Base-by-base conservation (phyloP, 2,888 invertebrate species). In the Drepana falcataria region DNA sequence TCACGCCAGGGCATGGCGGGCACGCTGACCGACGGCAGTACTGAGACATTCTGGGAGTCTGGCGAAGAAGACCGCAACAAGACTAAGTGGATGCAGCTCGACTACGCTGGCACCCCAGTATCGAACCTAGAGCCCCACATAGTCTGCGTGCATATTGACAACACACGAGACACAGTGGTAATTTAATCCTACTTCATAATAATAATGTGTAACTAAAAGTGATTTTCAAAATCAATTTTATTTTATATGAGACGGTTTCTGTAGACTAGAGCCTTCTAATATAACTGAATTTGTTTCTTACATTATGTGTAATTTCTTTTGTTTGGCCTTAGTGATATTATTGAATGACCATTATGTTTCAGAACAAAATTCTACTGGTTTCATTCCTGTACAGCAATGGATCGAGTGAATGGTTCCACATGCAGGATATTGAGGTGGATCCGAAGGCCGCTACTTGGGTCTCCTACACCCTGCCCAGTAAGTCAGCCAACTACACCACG, bases 41-140 rank as follows among this genome's bases (percentile, higher is more conserved):
- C 98, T 0, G 99, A 99, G 82, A 99, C 99, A 0, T 99, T 99
- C 87, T 99, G 99, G 99, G 99, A 99, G 87, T 98, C 98, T 47
- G 98, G 98, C 0, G 99, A 99, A 72, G 99, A 99, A 75, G 99
- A 99, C 85, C 92, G 96, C 56, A 98, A 97, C 81, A 97, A 97
- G 81, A 95, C 96, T 35, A 98, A 98, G 85, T 95, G 95, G 71
- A 93, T 98, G 37, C 96, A 95, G 54, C 64, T 90, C 47, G 51
- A 63, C 58, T 91, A 79, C 81, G 88, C 78, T 48, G 92, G 74
- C 63, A 85, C 79, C 1, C 65, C 71, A 0, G 81, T 21, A 21
- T 21, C 83, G 2, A 92, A 94, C 48, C 91, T 21, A 21, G 21
- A 93, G 54, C 95, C 96, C 0, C 93, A 93, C 60, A 92, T 96